Base-by-base conservation (phyloP, 2,888 invertebrate genomes). In the Nasonovia ribisnigri region DNA sequence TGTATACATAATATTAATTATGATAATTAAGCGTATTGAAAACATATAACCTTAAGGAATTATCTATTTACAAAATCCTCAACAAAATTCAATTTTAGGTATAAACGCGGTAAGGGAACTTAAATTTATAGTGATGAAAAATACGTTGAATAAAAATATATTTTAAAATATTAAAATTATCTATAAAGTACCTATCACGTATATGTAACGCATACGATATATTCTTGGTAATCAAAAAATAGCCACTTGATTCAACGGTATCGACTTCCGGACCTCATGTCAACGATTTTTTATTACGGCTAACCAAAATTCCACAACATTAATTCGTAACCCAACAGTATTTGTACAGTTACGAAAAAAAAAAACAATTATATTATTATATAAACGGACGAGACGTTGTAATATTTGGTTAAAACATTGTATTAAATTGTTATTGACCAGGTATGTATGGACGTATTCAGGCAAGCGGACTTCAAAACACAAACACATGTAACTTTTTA, bases 391-490 rank as follows among this genome's bases (percentile, higher is more conserved):
- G 60, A 87, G 26, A 86, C 57, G 26, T 11, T 26, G 26, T 87
- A 87, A 60, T 60, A 36, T 67, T 91, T 84, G 48, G 77, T 91
- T 84, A 91, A 51, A 36, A 20, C n/a, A 84, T 88, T 54, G 11
- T 86, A 87, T 87, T 92, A 92, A 92, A 60, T 42, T 87, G 86
- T 92, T 87, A 92, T 87, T 48, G 60, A 86, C 57, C 36, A 57
- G 43, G n/a, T 91, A 84, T 84, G 0, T 57, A 11, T 60, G 92
- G 92, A 92, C 36, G 26, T 87, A 60, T 92, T 87, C 89, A 93
- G 90, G 24, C 90, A 86, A 93, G 42, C 84, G 24, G 93, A 90
- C 90, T 86, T 93, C 86, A 93, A 93, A 93, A 84, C 93, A 86
- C 93, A 84, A 93, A 84, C 90, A 93, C 90, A 84, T 36, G 16